Percentiles rank a stretch among this genome's conserved stretches.
Evolutionary conservation across 2,797 vertebrate species (phyloP).

Genomic region (Lutjanus argentimaculatus): DNA sequence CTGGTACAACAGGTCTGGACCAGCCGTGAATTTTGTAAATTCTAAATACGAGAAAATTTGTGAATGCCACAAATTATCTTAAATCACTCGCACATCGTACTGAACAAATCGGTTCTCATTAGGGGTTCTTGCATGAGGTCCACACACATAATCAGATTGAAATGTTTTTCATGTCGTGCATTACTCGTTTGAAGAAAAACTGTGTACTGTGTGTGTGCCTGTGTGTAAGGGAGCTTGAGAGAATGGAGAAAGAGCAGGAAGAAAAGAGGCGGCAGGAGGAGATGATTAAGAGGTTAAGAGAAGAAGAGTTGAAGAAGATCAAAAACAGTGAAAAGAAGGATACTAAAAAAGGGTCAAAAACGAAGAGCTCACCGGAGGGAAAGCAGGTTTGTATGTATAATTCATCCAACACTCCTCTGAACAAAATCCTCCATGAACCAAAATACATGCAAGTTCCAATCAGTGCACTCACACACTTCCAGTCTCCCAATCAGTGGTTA

Average conservation of each 20-base stretch:
- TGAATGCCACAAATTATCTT: too few relatives aligned
- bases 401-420: background rate
- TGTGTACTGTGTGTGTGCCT: too few relatives aligned
- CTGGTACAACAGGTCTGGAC: too few relatives aligned
- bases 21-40: too few relatives aligned
- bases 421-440: background rate
- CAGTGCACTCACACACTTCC: background rate
- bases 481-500: background rate
- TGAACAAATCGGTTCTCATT: too few relatives aligned
- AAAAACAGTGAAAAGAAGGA: conserved; percentile 82
- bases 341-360: conserved; percentile 73
- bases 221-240: conserved; percentile 81
- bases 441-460: background rate
- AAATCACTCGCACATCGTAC: too few relatives aligned
- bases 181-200: too few relatives aligned
- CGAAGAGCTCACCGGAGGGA: conserved; percentile 73
- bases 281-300: conserved; percentile 75
- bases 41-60: too few relatives aligned
- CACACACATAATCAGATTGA: too few relatives aligned
- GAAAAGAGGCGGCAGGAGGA: conserved; percentile 83
- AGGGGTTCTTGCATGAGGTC: too few relatives aligned
- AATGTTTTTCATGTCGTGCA: too few relatives aligned
- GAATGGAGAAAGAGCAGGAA: conserved; percentile 72
- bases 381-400: conserved; percentile 81
- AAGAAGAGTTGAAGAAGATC: conserved; percentile 85